phyloP scores from a whole-genome alignment of 2,888 invertebrate genomes.

The Conistra vaccinii region DNA sequence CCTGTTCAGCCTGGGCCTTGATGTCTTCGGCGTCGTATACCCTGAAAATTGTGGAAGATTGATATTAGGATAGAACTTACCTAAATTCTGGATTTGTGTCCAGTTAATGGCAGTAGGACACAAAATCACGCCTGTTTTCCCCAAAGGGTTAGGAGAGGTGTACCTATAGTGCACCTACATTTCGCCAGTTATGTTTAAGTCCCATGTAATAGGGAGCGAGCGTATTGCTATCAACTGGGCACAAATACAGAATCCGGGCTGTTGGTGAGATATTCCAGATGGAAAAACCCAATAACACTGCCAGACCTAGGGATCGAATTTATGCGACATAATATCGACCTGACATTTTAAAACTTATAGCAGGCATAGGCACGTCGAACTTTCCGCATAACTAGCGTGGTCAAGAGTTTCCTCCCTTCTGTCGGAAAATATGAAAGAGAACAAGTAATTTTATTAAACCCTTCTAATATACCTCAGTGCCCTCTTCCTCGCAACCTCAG shows the following conservation, averaged over 20 bases:
- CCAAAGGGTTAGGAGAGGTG: too few relatives aligned
- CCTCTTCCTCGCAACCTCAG: slow-evolving; percentile 79
- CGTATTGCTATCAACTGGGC: too few relatives aligned
- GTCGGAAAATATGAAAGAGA: background rate
- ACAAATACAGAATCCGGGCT: too few relatives aligned
- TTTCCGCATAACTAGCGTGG: background rate
- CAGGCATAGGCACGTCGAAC: background rate
- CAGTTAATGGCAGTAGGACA: background rate
- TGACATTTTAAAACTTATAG: background rate
- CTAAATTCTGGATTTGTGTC: background rate
- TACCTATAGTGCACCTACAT: too few relatives aligned
- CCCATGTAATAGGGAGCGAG: too few relatives aligned
- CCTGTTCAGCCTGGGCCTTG: slow-evolving; percentile 78
- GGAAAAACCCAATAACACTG: too few relatives aligned
- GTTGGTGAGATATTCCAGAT: too few relatives aligned
- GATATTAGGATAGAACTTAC: background rate
- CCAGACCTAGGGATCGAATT: too few relatives aligned
- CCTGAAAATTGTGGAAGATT: slow-evolving; percentile 53
- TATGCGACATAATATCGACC: background rate
- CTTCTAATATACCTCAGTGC: slow-evolving; percentile 70
- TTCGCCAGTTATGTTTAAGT: too few relatives aligned
- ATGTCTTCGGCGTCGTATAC: slow-evolving; percentile 86
- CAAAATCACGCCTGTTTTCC: too few relatives aligned
- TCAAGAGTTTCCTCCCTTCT: background rate
- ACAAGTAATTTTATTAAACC: too few relatives aligned